Evolutionary conservation across 1,140 invertebrate genomes (phyloP).

Genomic region (Spodoptera litura): DNA sequence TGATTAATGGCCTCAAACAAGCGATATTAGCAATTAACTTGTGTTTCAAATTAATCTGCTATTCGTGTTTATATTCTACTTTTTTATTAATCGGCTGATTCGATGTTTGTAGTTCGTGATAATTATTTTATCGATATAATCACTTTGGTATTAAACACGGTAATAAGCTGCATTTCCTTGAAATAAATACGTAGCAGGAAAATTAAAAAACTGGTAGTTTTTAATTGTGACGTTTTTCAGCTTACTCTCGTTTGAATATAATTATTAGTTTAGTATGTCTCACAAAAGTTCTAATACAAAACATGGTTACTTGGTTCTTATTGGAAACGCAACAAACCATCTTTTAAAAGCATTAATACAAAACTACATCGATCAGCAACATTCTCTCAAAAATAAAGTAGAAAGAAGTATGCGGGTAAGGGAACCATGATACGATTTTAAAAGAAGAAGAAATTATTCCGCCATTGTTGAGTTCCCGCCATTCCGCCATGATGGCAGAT

Average conservation of each 20-base stretch:
- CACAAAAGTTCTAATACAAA: no score
- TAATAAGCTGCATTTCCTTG: no score
- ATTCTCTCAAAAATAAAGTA: not conserved
- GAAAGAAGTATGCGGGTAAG: not conserved
- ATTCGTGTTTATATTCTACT: not conserved
- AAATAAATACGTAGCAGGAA: no score
- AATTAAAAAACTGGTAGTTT: no score
- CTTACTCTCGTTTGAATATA: no score
- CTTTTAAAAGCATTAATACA: not conserved
- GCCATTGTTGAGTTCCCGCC: conserved; percentile 14
- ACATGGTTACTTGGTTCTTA: no score
- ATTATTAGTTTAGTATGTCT: not conserved
- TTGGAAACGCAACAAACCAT: not conserved
- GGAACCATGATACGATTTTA: conserved; percentile 1
- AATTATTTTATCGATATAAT: no score
- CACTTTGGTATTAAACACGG: not conserved
- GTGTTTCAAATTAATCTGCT: not conserved
- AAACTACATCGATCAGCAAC: not conserved
- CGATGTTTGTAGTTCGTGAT: not conserved
- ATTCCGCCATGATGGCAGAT: not conserved
- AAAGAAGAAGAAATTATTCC: conserved; percentile 10
- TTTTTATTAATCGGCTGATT: not conserved
- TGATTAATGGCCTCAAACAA: no score
- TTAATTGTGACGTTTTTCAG: no score
- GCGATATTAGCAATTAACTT: no score